Evolutionary conservation across 2,888 invertebrate genomes (phyloP), one percentile per base, ranked within the genome.

Genomic region (Lydus trimaculatus): DNA sequence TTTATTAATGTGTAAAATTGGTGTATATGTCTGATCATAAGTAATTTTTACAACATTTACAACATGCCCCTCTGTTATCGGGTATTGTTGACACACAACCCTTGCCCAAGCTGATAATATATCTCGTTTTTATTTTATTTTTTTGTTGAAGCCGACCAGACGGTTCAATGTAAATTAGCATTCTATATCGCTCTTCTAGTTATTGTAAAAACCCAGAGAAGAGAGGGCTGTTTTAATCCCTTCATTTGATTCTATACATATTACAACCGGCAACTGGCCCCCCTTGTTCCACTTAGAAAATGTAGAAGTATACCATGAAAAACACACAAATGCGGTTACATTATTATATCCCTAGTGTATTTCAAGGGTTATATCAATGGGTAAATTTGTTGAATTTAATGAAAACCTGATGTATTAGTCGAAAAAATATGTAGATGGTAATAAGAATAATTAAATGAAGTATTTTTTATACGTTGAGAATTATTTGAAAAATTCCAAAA

Each of bases 161-260:
- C 78, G 79, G 72, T 74, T 72, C 78, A 23, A 77, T 78, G 79
- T 76, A 79, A 78, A 79, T 80, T 79, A 78, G 78, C 76, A 79
- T 79, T 79, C 79, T 79, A 78, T 78, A 79, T 78, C 78, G 74
- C 79, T 79, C 79, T 76, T 78, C 77, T 73, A 77, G 77, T 75
- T 75, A 76, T 74, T 78, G 75, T 75, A 73, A 78, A 78, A 75
- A 74, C n/a, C 17, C 65, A 66, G 20, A 28, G 39, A 6, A 75
- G 75, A 75, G 75, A 58, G 79, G 79, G 79, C 76, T 80, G 73
- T 70, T 73, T 72, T 80, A 80, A 80, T 80, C 80, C 80, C 79
- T 77, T 80, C 78, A 80, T 80, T 80, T 79, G 78, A 80, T 80
- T 78, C 80, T 73, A 66, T 69, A 65, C 71, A 70, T n/a, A n/a